phyloP scores from a whole-genome alignment of 2,113 vertebrate species.

The Amblyopsis rosae region DNA sequence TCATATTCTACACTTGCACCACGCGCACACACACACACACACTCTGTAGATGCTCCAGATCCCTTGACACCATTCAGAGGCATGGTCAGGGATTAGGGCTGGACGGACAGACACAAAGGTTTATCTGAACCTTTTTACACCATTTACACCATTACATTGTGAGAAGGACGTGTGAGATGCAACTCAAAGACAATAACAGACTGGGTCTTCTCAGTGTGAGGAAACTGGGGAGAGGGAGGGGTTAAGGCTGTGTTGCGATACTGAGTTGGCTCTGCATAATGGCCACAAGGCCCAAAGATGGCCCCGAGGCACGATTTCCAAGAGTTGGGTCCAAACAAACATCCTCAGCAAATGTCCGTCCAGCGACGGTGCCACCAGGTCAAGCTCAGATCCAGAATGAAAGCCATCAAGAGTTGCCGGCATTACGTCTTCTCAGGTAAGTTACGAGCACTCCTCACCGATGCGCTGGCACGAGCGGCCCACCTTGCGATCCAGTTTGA shows the following conservation, averaged over 20 bases:
- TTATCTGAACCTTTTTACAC: too few species aligned
- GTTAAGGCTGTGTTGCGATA: constrained; percentile 62
- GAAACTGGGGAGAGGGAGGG: constrained; percentile 7
- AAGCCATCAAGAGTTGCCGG: constrained; percentile 33
- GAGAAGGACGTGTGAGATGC: too few species aligned
- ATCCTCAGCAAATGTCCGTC: constrained; percentile 36
- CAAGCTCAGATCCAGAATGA: constrained; percentile 50
- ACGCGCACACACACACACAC: too few species aligned
- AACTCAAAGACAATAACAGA: too few species aligned
- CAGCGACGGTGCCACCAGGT: constrained; percentile 26
- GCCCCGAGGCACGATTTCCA: not conserved
- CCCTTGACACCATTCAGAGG: too few species aligned
- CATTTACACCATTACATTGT: too few species aligned
- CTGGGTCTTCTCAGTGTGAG: not conserved
- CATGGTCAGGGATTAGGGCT: too few species aligned
- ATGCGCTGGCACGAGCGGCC: constrained; percentile 98
- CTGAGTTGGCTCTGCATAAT: constrained; percentile 36
- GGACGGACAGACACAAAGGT: too few species aligned
- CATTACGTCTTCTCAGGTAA: not conserved
- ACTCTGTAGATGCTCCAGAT: too few species aligned
- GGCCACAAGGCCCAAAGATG: constrained; percentile 8
- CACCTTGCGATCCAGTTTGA: constrained; percentile 99
- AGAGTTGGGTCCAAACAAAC: constrained; percentile 34
- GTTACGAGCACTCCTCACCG: constrained; percentile 96
- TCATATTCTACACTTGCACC: too few species aligned